Percentiles rank a stretch among this genome's conserved stretches.
phyloP scores from a whole-genome alignment of 1,140 invertebrate species.

The Trichonephila clavipes region DNA sequence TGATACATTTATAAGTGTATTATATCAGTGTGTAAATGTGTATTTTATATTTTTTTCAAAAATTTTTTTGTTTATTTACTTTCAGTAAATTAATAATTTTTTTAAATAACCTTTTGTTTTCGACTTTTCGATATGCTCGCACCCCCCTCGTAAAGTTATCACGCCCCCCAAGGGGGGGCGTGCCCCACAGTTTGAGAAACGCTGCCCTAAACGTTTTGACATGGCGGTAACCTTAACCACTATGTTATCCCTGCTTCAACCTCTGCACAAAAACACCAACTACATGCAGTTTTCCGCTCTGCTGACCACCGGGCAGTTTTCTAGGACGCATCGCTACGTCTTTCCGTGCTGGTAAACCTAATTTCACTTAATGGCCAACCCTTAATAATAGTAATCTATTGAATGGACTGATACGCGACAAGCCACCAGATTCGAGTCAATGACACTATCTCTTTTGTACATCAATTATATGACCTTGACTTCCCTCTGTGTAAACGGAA shows the following conservation, averaged over 20 bases:
- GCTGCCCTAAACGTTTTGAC: neutral
- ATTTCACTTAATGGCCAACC: neutral
- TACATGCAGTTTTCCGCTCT: neutral
- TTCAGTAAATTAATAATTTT: no score
- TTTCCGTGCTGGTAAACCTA: neutral
- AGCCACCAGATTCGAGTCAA: slow-evolving; percentile 4
- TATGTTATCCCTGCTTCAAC: neutral
- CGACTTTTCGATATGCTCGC: no score
- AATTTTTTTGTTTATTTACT: no score
- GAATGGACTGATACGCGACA: neutral
- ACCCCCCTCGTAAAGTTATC: no score
- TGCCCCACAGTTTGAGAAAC: no score
- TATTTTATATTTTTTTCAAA: no score
- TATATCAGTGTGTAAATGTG: no score
- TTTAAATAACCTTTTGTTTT: no score
- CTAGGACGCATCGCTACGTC: neutral
- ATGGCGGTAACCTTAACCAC: neutral
- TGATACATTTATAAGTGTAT: no score
- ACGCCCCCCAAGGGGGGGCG: no score
- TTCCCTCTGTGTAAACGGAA: neutral
- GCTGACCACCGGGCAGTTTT: neutral
- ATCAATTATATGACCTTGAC: slow-evolving; percentile 41
- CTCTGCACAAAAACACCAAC: neutral
- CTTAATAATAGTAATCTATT: neutral
- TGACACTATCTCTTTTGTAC: slow-evolving; percentile 47